Base-by-base conservation (phyloP, 2,113 vertebrate genomes). In the Pterocles burchelli region DNA sequence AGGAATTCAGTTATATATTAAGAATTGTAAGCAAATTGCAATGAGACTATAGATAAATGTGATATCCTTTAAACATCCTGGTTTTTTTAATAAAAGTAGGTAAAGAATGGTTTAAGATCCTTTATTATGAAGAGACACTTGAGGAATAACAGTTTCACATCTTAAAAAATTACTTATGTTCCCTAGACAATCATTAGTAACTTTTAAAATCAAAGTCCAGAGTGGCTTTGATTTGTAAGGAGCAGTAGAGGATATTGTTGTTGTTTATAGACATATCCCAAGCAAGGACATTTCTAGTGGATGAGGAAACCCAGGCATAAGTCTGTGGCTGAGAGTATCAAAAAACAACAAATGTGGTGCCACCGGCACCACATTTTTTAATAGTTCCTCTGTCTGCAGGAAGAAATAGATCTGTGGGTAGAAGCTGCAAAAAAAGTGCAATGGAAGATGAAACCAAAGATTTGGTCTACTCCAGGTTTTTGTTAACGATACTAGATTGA, bases 201-300 rank as follows among this genome's bases (percentile, higher is more conserved):
- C 70, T 62, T 96, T 84, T 62, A 55, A 97, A 96, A 97, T 70
- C 28, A 93, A 94, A 76, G 58, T 94, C 62, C 28, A 51, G 89
- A 87, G 65, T 45, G 21, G 7, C 10, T 94, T 78, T 88, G 61
- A 66, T 97, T 97, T 91, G 52, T 70, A 77, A 85, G 34, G 36
- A 73, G 48, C 33, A 77, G 49, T 92, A 17, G 28, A 52, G 34
- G 41, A 41, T 41, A 11, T 41, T 41, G 41, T 41, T 13, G 5
- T 41, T 41, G 41, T 52, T 89, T 67, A 43, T 48, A 89, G 82
- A 77, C 28, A 43, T 43, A 71, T 90, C 24, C 43, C 49, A 81
- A 65, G 10, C 8, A 61, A 87, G 45, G 18, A 74, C 31, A 28
- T 93, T 93, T 96, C 54, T 87, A 80, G 26, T 76, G 28, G 48